Conservation (phyloP, 2,113 vertebrate species). For the Toxotes jaculatrix region DNA sequence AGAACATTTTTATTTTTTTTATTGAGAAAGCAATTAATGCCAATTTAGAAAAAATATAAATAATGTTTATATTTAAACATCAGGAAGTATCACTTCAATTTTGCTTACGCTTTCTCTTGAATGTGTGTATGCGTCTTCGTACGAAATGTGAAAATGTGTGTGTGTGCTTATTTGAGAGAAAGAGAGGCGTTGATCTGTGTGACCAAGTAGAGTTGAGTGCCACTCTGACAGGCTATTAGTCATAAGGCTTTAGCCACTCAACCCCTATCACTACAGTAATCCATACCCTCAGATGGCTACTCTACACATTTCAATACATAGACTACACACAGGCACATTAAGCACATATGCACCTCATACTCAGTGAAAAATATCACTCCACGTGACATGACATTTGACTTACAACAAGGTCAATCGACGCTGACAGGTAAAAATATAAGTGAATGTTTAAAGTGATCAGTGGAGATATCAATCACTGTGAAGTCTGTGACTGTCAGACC, state of each 20-base stretch:
- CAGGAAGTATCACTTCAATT: background rate
- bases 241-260: constrained; percentile 92
- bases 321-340: constrained; percentile 51
- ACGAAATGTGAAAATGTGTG: background rate
- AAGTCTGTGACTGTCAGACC: constrained; percentile 3
- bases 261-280: constrained; percentile 91
- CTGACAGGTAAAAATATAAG: constrained; percentile 67
- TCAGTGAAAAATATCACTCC: constrained; percentile 57
- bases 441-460: constrained; percentile 62
- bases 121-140: background rate
- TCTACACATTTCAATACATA: constrained; percentile 70
- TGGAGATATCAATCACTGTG: constrained; percentile 53
- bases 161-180: background rate
- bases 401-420: constrained; percentile 70
- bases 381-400: constrained; percentile 54
- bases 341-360: constrained; percentile 58
- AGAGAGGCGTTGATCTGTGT: constrained; percentile 91
- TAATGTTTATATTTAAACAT: background rate
- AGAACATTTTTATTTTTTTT: no score
- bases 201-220: constrained; percentile 91
- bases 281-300: constrained; percentile 90
- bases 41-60: background rate
- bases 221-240: constrained; percentile 97
- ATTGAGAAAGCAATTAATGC: no score
- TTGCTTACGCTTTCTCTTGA: background rate